Conservation (phyloP, 2,797 vertebrate genomes). For the Amblyraja radiata region DNA sequence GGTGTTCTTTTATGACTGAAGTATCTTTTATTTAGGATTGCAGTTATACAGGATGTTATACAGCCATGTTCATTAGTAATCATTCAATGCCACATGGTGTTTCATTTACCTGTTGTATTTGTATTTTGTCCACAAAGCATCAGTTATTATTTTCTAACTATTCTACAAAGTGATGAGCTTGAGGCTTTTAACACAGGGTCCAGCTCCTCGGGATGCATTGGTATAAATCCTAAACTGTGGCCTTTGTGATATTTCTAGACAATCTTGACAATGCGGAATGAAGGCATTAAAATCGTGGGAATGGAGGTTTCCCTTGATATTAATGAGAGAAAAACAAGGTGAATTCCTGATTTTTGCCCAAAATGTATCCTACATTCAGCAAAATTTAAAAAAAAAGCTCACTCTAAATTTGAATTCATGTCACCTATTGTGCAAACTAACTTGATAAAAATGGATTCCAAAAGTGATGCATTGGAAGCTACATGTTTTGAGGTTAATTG, state of each 20-base stretch:
- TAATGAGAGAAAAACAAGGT: not conserved
- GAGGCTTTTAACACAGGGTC: no score
- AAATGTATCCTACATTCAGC: not conserved
- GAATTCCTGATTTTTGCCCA: not conserved
- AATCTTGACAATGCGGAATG: not conserved
- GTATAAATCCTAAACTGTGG: no score
- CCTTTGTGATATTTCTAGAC: not conserved
- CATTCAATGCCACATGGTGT: no score
- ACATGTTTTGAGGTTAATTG: not conserved
- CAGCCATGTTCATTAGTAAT: no score
- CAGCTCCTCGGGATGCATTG: no score
- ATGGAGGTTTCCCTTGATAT: not conserved
- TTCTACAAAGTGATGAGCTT: no score
- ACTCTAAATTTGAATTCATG: not conserved
- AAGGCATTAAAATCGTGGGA: not conserved
- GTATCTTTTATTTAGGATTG: no score
- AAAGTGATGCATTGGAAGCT: not conserved
- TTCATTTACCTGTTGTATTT: no score
- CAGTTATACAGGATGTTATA: no score
- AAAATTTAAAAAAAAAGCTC: not conserved
- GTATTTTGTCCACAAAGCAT: no score
- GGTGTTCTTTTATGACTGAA: no score
- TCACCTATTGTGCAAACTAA: not conserved
- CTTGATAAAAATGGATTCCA: not conserved
- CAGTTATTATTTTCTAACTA: no score